Evolutionary conservation across 2,113 vertebrate genomes (phyloP).

Genomic region (Marmota flaviventris): DNA sequence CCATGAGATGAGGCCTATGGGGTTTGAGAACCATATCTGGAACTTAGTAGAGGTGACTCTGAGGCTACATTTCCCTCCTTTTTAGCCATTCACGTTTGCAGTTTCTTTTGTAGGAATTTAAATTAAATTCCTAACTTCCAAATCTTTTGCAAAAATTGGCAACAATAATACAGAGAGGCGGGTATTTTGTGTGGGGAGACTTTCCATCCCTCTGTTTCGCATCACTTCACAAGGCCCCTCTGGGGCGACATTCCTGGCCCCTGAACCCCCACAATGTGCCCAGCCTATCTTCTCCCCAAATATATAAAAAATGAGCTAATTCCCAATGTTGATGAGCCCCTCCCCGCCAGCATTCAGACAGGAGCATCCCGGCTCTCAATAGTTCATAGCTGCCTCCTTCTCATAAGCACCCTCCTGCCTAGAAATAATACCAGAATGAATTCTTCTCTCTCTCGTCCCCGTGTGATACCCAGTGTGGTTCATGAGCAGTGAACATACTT

Average conservation of each 20-base stretch:
- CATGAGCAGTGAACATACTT: background rate
- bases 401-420: background rate
- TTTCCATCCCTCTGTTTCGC: background rate
- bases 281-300: rapidly evolving
- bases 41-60: background rate
- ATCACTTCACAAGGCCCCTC: background rate
- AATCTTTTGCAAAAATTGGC: background rate
- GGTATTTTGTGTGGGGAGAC: background rate
- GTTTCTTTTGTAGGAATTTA: background rate
- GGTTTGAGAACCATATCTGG: background rate
- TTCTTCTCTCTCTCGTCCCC: background rate
- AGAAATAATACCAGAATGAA: background rate
- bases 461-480: no score
- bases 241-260: background rate
- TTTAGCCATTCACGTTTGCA: background rate
- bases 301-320: background rate
- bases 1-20: background rate
- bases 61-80: background rate
- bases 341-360: background rate
- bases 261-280: background rate
- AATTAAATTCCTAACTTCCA: background rate
- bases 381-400: background rate
- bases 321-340: background rate
- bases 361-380: background rate
- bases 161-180: background rate